Conservation (phyloP, 2,888 invertebrate species). For the Zelleria hepariella region DNA sequence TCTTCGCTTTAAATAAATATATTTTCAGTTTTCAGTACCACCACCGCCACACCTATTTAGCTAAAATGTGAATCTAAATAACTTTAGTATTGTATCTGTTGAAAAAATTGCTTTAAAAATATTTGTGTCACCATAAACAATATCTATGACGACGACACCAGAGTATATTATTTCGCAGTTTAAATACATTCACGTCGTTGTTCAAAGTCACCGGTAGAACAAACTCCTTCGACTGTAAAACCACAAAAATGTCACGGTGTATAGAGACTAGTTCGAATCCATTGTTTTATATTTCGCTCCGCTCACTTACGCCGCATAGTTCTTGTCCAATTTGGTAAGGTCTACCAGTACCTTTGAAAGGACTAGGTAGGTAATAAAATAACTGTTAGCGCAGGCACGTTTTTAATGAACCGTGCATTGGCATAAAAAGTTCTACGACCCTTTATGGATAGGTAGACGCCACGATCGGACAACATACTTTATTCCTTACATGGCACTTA, state of each 20-base stretch:
- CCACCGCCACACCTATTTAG: no score
- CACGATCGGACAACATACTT: conserved; percentile 28
- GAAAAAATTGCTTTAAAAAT: no score
- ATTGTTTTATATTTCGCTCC: background rate
- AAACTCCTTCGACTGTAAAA: no score
- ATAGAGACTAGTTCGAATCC: background rate
- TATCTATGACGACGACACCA: no score
- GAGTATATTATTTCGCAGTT: no score
- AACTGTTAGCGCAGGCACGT: conserved; percentile 27
- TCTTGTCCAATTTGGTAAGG: background rate
- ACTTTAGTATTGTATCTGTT: no score
- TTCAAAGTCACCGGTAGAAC: no score
- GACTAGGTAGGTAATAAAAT: background rate
- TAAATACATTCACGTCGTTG: no score
- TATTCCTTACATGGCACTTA: conserved; percentile 45
- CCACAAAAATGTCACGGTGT: no score
- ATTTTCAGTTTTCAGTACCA: background rate
- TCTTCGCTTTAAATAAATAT: background rate
- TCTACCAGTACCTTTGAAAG: background rate
- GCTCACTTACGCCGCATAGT: background rate
- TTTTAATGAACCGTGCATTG: conserved; percentile 39
- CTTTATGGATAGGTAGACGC: conserved; percentile 35
- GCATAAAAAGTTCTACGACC: conserved; percentile 30
- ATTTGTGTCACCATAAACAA: no score
- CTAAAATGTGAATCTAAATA: no score